Percentiles rank a stretch among this genome's conserved stretches.
These are phyloP conservation scores for Meloidogyne chitwoodi DNA, from an alignment of 1,140 invertebrate species.

Conservation along the genomic window DNA sequence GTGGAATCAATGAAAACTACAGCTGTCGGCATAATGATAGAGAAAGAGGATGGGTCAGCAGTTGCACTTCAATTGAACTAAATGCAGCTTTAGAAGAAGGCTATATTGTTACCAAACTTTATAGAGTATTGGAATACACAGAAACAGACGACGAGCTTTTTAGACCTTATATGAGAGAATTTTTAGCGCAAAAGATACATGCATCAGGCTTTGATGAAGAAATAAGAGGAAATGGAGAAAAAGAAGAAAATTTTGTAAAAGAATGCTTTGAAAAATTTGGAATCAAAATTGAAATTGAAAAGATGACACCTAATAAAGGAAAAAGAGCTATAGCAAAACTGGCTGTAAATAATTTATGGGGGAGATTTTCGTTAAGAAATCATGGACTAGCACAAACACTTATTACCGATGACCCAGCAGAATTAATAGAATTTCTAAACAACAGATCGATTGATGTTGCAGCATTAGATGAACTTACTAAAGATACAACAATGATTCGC, in stretches of 20 bases:
- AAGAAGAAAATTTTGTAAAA: slow-evolving; percentile 2
- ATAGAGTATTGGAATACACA: neutral
- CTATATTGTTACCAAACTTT: neutral
- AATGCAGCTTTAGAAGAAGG: neutral
- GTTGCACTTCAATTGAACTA: slow-evolving; percentile 4
- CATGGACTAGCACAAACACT: neutral
- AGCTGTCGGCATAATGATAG: neutral
- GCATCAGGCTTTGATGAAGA: neutral
- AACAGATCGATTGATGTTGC: neutral
- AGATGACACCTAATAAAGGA: neutral
- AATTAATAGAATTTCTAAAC: neutral
- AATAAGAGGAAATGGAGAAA: neutral
- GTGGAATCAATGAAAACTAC: neutral
- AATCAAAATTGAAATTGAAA: neutral
- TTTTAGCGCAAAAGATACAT: slow-evolving; percentile 1
- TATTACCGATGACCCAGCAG: neutral
- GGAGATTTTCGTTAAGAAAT: neutral
- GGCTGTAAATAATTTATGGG: neutral
- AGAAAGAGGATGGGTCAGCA: slow-evolving; percentile 10
- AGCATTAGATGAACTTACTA: neutral
- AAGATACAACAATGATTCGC: neutral
- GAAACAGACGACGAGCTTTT: neutral
- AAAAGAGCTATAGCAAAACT: neutral
- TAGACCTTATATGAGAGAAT: neutral
- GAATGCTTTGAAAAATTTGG: neutral